phyloP scores from a whole-genome alignment of 2,888 invertebrate genomes.

The Ommatoiulus sabulosus region DNA sequence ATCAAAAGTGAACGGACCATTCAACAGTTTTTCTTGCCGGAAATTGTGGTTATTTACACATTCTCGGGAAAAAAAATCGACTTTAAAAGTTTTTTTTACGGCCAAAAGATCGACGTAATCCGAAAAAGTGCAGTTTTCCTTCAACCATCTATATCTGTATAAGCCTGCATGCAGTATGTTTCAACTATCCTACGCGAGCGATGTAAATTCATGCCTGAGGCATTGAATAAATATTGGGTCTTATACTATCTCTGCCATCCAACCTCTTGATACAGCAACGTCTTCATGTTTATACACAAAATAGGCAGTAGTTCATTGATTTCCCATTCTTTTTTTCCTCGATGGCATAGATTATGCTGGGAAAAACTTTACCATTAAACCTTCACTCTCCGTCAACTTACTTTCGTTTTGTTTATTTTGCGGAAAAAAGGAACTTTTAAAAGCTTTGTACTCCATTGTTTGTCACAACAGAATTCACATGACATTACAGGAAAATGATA shows the following conservation, averaged over 20 bases:
- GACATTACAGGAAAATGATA: conserved; percentile 24
- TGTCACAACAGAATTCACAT: not conserved
- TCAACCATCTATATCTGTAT: not conserved
- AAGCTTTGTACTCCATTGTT: conserved; percentile 5
- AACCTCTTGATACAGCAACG: conserved; percentile 4
- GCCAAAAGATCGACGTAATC: not conserved
- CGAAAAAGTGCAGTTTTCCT: not conserved
- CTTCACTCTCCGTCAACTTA: not conserved
- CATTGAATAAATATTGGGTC: conserved; percentile 41
- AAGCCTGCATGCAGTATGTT: not conserved
- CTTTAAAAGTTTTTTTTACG: not conserved
- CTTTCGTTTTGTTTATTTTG: not conserved
- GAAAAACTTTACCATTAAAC: conserved; percentile 12
- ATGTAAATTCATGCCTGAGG: conserved; percentile 37
- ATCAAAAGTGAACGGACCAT: not conserved
- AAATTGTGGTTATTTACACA: not conserved
- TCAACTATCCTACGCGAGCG: not conserved
- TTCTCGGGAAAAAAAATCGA: not conserved
- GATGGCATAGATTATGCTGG: not conserved
- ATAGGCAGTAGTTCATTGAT: conserved; percentile 26
- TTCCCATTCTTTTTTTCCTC: not conserved
- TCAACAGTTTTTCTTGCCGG: not conserved
- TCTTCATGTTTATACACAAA: conserved; percentile 30
- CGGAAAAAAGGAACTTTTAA: not conserved
- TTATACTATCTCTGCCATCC: conserved; percentile 18